Evolutionary conservation across 1,140 invertebrate species (phyloP), one percentile per base, ranked within the genome.

Genomic region (Drosophila nigromelanica): DNA sequence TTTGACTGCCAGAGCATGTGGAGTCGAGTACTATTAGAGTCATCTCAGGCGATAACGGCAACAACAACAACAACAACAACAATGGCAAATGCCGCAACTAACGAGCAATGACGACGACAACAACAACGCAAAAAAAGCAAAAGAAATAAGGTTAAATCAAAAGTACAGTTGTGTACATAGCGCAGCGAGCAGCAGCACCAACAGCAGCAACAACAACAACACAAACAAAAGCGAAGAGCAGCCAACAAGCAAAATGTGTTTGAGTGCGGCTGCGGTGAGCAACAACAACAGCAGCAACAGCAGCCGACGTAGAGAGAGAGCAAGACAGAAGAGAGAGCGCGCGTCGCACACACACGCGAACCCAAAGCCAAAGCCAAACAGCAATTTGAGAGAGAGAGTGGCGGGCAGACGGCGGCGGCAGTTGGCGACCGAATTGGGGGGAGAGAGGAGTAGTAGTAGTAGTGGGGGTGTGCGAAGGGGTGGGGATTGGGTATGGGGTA

Each of bases 91-190:
- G 40, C 40, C 40, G 12, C 45, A 58, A 73, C 55, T 66, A 67
- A 47, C 68, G 47, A 58, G 56, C 68, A 71, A 59, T 50, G 51
- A 61, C 64, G 48, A 47, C 45, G 70, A 61, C 60, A 60, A 52
- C 50, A 55, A 81, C 70, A 72, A 67, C 61, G 66, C 67, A 68
- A 86, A 77, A 83, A 82, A 83, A 75, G 58, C 55, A 55, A 89
- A 85, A 89, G 83, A 89, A 89, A 89, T 89, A 89, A 89, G 83
- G 83, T 89, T 89, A 89, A 89, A 89, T 89, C 83, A 89, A 89
- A 89, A 89, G 85, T 89, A 89, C 85, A 89, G 83, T 89, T 87
- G 83, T 87, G 83, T 87, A 87, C 83, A 87, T 83, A 87, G 83
- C 83, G 76, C 83, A 80, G 69, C 79, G 79, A 87, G 83, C 78